Base-by-base conservation (phyloP, 2,888 invertebrate genomes). In the Teinopalpus imperialis region DNA sequence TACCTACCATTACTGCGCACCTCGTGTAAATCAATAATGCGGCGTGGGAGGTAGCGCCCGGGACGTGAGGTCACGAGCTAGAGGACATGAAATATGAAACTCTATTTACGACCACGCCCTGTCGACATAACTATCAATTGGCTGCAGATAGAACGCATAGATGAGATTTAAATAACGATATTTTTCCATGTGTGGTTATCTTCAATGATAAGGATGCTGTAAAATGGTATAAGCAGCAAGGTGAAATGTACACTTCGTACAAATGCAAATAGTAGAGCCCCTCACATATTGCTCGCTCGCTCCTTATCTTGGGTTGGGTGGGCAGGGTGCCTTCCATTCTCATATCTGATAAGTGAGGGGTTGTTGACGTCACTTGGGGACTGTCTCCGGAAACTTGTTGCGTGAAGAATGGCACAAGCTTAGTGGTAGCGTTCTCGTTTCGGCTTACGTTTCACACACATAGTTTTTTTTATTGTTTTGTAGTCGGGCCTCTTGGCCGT, bases 201-300 rank as follows among this genome's bases (percentile, higher is more conserved):
- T n/a, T n/a, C n/a, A n/a, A n/a, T n/a, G n/a, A n/a, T n/a, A n/a
- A n/a, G n/a, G n/a, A n/a, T n/a, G n/a, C n/a, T n/a, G n/a, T n/a
- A n/a, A n/a, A n/a, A n/a, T n/a, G n/a, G n/a, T n/a, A n/a, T 44
- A 23, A 23, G 44, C 32, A 36, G 45, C 47, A 49, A 48, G 51
- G 43, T 27, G 16, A 45, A 46, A 46, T 54, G 56, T 59, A 62
- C 56, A 56, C 42, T 48, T 43, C 36, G 55, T 59, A 59, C 62
- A 62, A 51, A 50, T 49, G 53, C 49, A 54, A 51, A 34, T 48
- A 32, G 52, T 9, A 14, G 16, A 48, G 31, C 50, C 51, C 31
- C 41, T 32, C 14, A 14, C 1, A 7, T n/a, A n/a, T 12, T 12
- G 5, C 2, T 10, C 27, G 4, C 1, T 12, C 10, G 12, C 6